Conservation (phyloP, 2,888 invertebrate species). For the Nomada lathburiana region DNA sequence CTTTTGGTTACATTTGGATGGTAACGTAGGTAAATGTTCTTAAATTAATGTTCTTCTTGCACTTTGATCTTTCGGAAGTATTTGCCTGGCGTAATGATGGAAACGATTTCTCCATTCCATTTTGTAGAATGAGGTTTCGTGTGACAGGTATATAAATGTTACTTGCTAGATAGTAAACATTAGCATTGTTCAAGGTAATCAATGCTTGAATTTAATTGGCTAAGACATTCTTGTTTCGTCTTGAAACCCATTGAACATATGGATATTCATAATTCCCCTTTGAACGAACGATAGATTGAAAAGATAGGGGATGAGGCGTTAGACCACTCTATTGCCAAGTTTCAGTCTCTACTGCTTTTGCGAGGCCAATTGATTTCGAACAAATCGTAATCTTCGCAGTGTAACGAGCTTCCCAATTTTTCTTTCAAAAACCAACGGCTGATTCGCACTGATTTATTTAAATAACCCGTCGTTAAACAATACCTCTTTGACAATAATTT, state of each 20-base stretch:
- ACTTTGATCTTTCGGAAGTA: no score
- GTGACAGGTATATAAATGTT: no score
- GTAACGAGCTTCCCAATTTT: neutral
- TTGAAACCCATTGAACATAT: neutral
- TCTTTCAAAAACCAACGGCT: neutral
- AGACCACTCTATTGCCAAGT: neutral
- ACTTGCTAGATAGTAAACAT: no score
- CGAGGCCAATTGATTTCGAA: constrained; percentile 14
- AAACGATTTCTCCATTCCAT: no score
- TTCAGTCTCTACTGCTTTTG: neutral
- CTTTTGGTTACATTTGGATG: no score
- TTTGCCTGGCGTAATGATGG: no score
- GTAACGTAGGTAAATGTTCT: no score
- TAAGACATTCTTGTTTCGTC: neutral
- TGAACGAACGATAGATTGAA: neutral
- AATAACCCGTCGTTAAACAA: neutral
- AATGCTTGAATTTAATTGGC: neutral
- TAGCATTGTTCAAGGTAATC: no score
- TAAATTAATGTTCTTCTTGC: no score
- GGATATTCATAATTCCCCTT: neutral
- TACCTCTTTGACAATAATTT: no score
- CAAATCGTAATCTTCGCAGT: neutral
- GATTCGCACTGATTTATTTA: neutral
- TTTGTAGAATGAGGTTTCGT: no score
- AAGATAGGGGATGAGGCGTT: neutral